These are phyloP conservation scores for Sinosuthora webbiana DNA, from an alignment of 2,113 vertebrate species.

Conservation along the genomic window DNA sequence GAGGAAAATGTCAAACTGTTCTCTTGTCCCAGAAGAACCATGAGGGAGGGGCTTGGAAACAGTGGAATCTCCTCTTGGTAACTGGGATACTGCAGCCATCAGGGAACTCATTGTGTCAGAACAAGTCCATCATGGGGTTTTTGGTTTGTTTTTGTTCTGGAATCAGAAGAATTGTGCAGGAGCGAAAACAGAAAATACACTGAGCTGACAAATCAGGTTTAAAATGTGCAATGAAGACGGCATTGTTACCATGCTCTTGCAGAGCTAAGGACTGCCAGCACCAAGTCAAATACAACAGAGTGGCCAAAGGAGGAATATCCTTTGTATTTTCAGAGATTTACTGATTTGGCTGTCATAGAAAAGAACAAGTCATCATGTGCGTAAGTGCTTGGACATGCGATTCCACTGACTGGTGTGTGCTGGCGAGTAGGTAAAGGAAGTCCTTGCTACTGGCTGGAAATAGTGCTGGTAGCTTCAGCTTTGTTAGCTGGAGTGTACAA, in stretches of 20 bases:
- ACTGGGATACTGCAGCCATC: not conserved
- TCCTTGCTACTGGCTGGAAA: not conserved
- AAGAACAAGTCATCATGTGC: not conserved
- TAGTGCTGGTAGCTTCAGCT: not conserved
- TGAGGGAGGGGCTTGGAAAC: not conserved
- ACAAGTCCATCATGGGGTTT: not conserved
- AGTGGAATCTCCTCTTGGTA: not conserved
- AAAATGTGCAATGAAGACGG: not conserved
- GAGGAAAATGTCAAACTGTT: not conserved
- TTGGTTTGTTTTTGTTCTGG: not conserved
- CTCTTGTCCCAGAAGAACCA: not conserved
- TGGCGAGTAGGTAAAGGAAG: not conserved
- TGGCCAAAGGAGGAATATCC: not conserved
- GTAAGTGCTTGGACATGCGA: not conserved
- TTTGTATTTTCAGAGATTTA: constrained; percentile 1
- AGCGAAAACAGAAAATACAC: not conserved
- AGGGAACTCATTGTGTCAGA: not conserved
- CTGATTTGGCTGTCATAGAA: not conserved
- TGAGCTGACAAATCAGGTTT: not conserved
- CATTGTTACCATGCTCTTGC: not conserved
- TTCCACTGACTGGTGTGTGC: not conserved
- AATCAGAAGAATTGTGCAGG: not conserved
- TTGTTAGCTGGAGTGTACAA: not conserved
- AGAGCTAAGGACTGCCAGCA: not conserved
- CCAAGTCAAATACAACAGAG: not conserved